Conservation (phyloP, 1,140 invertebrate species). For the Drosophila bipectinata region DNA sequence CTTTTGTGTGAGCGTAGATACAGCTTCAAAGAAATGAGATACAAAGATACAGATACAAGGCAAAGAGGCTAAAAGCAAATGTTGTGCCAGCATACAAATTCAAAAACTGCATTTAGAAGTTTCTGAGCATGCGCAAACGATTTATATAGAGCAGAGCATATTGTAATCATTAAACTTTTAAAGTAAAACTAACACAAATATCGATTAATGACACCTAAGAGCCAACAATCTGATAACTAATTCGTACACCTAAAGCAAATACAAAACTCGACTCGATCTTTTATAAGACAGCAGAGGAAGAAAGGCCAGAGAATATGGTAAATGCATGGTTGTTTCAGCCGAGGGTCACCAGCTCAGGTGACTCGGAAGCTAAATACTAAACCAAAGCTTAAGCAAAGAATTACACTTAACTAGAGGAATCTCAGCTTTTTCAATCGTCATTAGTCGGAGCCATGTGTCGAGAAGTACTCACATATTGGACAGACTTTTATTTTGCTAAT, state of each 20-base stretch:
- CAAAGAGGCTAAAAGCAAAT: slow-evolving; percentile 36
- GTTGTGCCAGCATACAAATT: slow-evolving; percentile 60
- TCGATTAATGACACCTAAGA: slow-evolving; percentile 49
- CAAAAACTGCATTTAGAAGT: slow-evolving; percentile 81
- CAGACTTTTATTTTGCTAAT: slow-evolving; percentile 40
- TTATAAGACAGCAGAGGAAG: slow-evolving; percentile 28
- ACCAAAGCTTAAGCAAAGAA: slow-evolving; percentile 27
- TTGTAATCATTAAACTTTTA: slow-evolving; percentile 69
- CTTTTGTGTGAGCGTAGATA: slow-evolving; percentile 41
- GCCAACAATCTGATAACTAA: slow-evolving; percentile 55
- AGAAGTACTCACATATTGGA: background rate
- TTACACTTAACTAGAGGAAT: slow-evolving; percentile 45
- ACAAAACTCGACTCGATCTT: slow-evolving; percentile 39
- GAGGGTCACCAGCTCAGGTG: background rate
- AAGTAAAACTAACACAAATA: slow-evolving; percentile 65
- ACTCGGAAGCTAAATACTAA: slow-evolving; percentile 12
- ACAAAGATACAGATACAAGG: slow-evolving; percentile 40
- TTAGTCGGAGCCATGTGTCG: slow-evolving; percentile 4
- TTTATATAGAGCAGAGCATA: slow-evolving; percentile 74
- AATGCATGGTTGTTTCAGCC: slow-evolving; percentile 33
- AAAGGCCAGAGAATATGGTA: slow-evolving; percentile 5
- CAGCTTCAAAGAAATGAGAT: slow-evolving; percentile 24
- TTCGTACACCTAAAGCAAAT: slow-evolving; percentile 46
- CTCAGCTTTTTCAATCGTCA: slow-evolving; percentile 48
- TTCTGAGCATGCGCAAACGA: slow-evolving; percentile 80